Conservation (phyloP, 2,113 vertebrate genomes). For the Holacanthus passer region DNA sequence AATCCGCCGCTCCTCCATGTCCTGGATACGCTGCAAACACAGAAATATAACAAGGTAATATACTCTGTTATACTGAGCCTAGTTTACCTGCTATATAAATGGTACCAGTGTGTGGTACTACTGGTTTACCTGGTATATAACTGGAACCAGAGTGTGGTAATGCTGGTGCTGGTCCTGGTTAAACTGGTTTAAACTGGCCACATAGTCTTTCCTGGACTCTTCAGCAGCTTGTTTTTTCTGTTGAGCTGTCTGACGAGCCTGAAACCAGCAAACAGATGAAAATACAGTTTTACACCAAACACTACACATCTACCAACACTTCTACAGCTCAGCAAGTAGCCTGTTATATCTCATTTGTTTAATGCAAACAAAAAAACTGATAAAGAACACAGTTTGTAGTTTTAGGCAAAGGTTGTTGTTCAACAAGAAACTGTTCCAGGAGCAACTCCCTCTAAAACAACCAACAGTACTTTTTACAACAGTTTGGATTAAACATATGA, state of each 20-base stretch:
- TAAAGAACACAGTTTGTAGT: neutral
- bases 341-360: neutral
- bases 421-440: neutral
- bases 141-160: slow-evolving; percentile 93
- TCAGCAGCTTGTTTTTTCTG: slow-evolving; percentile 93
- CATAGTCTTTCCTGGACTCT: slow-evolving; percentile 94
- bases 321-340: neutral
- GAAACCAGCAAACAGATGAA: neutral
- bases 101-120: neutral
- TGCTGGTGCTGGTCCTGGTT: slow-evolving; percentile 95
- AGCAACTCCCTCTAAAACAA: neutral
- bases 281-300: neutral
- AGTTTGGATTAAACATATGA: neutral
- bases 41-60: neutral
- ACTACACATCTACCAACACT: neutral
- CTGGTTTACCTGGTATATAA: slow-evolving; percentile 90
- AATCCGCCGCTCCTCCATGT: slow-evolving; percentile 95
- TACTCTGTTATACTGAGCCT: slow-evolving; percentile 75
- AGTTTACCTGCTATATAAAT: slow-evolving; percentile 32
- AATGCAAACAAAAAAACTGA: neutral
- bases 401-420: neutral
- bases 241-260: slow-evolving; percentile 94
- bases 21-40: slow-evolving; percentile 91
- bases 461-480: neutral
- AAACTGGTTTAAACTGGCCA: slow-evolving; percentile 91